These are phyloP conservation scores for Watsonalla binaria DNA, from an alignment of 2,888 invertebrate species.

Conservation along the genomic window DNA sequence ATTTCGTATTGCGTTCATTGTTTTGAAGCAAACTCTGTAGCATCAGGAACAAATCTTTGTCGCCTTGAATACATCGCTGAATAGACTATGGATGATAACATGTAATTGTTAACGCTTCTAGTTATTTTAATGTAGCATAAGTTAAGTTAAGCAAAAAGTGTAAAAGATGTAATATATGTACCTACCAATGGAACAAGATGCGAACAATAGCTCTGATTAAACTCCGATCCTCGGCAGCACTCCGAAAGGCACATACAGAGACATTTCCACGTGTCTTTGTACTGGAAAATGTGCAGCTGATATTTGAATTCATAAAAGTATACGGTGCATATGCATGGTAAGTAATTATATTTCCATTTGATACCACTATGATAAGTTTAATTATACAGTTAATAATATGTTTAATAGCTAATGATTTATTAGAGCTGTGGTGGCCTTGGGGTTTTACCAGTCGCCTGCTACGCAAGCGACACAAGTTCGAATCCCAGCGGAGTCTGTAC, in stretches of 20 bases:
- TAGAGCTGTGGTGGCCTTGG: too few species aligned
- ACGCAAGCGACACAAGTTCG: too few species aligned
- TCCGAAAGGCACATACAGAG: slow-evolving; percentile 58
- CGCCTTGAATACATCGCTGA: slow-evolving; percentile 38
- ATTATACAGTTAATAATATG: too few species aligned
- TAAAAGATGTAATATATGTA: background rate
- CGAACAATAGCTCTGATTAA: slow-evolving; percentile 56
- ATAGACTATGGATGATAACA: slow-evolving; percentile 40
- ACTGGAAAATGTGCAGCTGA: slow-evolving; percentile 30
- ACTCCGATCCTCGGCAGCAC: slow-evolving; percentile 37
- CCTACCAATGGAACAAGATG: slow-evolving; percentile 59
- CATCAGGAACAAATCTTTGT: slow-evolving; percentile 41
- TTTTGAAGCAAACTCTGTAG: slow-evolving; percentile 48
- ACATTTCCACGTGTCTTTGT: slow-evolving; percentile 55
- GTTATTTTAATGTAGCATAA: too few species aligned
- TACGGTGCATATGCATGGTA: too few species aligned
- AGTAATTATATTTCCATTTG: too few species aligned
- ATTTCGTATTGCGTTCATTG: slow-evolving; percentile 40
- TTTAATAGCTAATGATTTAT: too few species aligned
- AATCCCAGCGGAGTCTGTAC: too few species aligned
- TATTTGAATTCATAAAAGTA: background rate
- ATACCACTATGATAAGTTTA: too few species aligned
- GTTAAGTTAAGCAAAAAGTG: too few species aligned
- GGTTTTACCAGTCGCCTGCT: too few species aligned
- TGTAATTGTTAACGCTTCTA: too few species aligned